A percentile compares a stretch with the other conserved stretches of the same genome.
These are phyloP conservation scores for Macropis europaea DNA, from an alignment of 2,888 invertebrate genomes.

Conservation along the genomic window DNA sequence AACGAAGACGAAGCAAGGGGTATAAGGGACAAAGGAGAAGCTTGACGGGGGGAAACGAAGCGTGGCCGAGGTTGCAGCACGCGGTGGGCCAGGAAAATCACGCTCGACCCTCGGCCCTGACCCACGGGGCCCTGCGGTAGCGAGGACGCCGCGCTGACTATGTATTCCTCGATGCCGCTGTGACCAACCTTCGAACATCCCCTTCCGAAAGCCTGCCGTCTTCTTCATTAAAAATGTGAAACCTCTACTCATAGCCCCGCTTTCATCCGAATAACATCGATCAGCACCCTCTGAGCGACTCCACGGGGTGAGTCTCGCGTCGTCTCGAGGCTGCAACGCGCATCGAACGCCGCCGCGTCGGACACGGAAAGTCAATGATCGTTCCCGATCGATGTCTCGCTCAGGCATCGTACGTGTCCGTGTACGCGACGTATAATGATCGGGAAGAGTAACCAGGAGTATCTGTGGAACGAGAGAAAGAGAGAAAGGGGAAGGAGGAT, in stretches of 20 bases:
- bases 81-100: constrained; percentile 64
- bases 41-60: constrained; percentile 45
- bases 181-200: no score
- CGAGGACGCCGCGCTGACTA: constrained; percentile 33
- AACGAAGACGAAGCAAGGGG: constrained; percentile 24
- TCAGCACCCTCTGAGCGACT: no score
- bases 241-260: no score
- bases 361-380: neutral
- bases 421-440: constrained; percentile 41
- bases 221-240: no score
- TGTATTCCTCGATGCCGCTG: no score
- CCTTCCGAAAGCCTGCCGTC: no score
- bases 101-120: constrained; percentile 60
- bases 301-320: no score
- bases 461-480: neutral
- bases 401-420: constrained; percentile 27
- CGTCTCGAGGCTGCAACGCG: no score
- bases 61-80: constrained; percentile 43
- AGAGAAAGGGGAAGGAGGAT: neutral
- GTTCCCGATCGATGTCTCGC: constrained; percentile 37
- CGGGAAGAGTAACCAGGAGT: constrained; percentile 2
- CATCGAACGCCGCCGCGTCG: no score
- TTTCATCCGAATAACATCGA: no score
- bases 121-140: constrained; percentile 43
- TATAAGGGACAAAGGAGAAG: constrained; percentile 10